Evolutionary conservation across 2,113 vertebrate genomes (phyloP).

Genomic region (Leptobrachium leishanense): DNA sequence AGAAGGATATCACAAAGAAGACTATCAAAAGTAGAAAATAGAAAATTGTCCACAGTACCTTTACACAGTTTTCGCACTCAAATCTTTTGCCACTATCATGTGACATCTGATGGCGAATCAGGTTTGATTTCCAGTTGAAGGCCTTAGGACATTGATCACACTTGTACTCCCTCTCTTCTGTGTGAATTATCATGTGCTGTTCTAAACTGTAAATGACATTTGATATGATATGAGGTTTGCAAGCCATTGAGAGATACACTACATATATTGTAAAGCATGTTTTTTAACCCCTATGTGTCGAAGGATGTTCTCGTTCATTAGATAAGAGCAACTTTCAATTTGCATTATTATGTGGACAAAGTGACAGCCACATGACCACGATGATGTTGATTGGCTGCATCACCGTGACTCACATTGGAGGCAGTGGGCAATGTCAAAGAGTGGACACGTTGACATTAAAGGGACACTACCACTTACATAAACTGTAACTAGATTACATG

Average conservation of each 20-base stretch:
- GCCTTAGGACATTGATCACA: conserved; percentile 99
- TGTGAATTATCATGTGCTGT: conserved; percentile 98
- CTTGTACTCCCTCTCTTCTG: conserved; percentile 96
- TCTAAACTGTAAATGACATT: conserved; percentile 76
- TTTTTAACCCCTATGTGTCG: no score
- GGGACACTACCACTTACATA: no score
- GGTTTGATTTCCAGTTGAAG: conserved; percentile 99
- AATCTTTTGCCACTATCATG: conserved; percentile 98
- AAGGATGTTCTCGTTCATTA: no score
- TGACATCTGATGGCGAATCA: conserved; percentile 99
- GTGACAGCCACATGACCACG: no score
- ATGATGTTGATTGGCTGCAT: no score
- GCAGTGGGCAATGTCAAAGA: no score
- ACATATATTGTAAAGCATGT: neutral
- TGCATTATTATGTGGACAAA: no score
- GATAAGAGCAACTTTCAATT: no score
- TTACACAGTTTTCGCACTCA: conserved; percentile 99
- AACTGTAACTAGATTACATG: no score
- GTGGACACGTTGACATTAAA: no score
- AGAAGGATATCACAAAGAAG: conserved; percentile 28
- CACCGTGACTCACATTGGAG: no score
- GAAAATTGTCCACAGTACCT: conserved; percentile 71
- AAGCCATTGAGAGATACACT: neutral
- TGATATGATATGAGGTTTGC: neutral
- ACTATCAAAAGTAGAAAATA: neutral